phyloP scores from a whole-genome alignment of 2,113 vertebrate genomes.

The Mormyrus lacerda region DNA sequence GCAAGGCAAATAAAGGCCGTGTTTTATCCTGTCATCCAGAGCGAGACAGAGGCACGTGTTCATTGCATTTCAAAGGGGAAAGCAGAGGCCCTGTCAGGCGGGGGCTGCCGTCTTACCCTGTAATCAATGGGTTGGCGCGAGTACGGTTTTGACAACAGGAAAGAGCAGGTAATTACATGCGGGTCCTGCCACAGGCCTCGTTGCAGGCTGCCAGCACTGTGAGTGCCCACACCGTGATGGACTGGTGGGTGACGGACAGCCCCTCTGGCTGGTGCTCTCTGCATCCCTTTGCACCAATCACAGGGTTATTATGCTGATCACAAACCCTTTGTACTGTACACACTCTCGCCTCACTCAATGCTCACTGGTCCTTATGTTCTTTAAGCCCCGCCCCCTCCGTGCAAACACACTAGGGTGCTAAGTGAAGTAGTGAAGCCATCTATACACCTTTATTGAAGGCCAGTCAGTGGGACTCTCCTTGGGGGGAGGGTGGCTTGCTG shows the following conservation, averaged over 20 bases:
- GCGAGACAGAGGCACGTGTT: slow-evolving; percentile 45
- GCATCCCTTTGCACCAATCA: slow-evolving; percentile 50
- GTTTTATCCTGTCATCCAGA: slow-evolving; percentile 51
- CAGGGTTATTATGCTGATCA: slow-evolving; percentile 55
- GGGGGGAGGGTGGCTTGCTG: background rate
- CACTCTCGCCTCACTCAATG: background rate
- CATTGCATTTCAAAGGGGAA: slow-evolving; percentile 39
- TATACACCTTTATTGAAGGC: too few relatives aligned
- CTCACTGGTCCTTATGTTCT: background rate
- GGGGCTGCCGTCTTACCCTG: slow-evolving; percentile 56
- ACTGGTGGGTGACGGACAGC: slow-evolving; percentile 39
- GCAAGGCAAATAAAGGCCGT: slow-evolving; percentile 60
- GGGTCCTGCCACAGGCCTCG: slow-evolving; percentile 49
- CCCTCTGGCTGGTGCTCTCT: slow-evolving; percentile 42
- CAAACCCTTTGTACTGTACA: slow-evolving; percentile 23
- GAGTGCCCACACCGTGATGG: background rate
- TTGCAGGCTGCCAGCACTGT: slow-evolving; percentile 33
- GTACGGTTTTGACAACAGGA: slow-evolving; percentile 58
- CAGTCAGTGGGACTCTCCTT: background rate
- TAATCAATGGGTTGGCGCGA: slow-evolving; percentile 64
- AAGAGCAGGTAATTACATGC: slow-evolving; percentile 63
- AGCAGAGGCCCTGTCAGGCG: slow-evolving; percentile 47
- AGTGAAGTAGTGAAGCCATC: background rate
- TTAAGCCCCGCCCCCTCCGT: background rate
- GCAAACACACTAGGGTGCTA: background rate